Conservation (phyloP, 2,797 vertebrate species). For the Lagorchestes hirsutus region DNA sequence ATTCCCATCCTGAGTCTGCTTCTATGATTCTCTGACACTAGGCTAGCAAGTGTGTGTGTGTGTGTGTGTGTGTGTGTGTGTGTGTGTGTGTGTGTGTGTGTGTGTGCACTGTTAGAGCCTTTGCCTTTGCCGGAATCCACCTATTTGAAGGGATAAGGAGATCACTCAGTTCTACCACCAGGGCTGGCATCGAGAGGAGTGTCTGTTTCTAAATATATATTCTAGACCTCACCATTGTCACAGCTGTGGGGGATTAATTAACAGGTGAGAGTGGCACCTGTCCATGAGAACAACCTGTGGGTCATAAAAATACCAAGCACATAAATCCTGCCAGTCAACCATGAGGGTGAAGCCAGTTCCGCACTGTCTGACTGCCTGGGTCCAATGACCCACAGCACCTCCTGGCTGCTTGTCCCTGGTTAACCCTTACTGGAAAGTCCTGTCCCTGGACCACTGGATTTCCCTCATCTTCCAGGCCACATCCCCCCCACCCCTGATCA, state of each 20-base stretch:
- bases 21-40: not conserved
- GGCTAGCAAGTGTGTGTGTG: not conserved
- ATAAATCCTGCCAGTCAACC: not conserved
- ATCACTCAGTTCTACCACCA: not conserved
- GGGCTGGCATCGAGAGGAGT: not conserved
- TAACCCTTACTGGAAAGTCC: not conserved
- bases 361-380: not conserved
- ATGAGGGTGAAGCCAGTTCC: not conserved
- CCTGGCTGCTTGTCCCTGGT: not conserved
- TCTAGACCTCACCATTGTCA: not conserved
- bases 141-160: not conserved
- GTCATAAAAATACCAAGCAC: not conserved
- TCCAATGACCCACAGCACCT: not conserved
- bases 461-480: not conserved
- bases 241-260: not conserved
- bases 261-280: not conserved
- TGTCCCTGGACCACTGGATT: not conserved
- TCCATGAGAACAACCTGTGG: not conserved
- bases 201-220: not conserved
- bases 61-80: too few relatives aligned
- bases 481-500: not conserved
- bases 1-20: not conserved
- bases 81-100: too few relatives aligned
- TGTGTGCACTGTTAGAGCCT: not conserved
- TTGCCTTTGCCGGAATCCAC: not conserved